These are phyloP conservation scores for Acanthacorydalis orientalis DNA, from an alignment of 2,888 invertebrate genomes.

Conservation along the genomic window DNA sequence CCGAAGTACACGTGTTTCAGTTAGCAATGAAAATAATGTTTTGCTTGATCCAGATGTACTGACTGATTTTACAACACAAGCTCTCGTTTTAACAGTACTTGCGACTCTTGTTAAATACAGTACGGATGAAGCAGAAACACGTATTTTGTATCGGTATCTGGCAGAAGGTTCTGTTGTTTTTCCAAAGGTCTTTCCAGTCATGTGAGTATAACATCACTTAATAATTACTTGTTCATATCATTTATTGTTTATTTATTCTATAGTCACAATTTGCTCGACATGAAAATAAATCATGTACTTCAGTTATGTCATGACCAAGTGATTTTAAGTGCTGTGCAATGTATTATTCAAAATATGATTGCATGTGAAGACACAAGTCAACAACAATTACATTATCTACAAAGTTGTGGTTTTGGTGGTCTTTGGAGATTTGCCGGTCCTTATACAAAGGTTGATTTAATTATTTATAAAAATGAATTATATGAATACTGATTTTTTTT, in stretches of 20 bases:
- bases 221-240: not conserved
- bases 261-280: constrained; percentile 88
- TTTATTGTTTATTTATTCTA: constrained; percentile 12
- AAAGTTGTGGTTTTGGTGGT: constrained; percentile 95
- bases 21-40: constrained; percentile 88
- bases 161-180: constrained; percentile 97
- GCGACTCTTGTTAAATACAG: constrained; percentile 95
- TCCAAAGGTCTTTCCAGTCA: constrained; percentile 92
- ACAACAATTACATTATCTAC: constrained; percentile 87
- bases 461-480: not conserved
- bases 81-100: constrained; percentile 83
- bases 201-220: constrained; percentile 47
- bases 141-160: constrained; percentile 89
- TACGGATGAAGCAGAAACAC: constrained; percentile 85
- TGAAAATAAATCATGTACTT: constrained; percentile 86
- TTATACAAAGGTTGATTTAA: constrained; percentile 64
- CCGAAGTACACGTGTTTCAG: constrained; percentile 65
- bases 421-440: constrained; percentile 97
- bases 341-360: constrained; percentile 95
- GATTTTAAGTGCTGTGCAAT: constrained; percentile 86
- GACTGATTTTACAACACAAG: constrained; percentile 85
- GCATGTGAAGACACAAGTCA: constrained; percentile 88
- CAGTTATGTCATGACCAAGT: constrained; percentile 88
- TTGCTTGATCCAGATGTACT: constrained; percentile 86
- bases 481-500: not conserved